Percentiles rank a stretch among this genome's conserved stretches.
Conservation (phyloP, 2,888 invertebrate genomes). For the Suillia variegata region DNA sequence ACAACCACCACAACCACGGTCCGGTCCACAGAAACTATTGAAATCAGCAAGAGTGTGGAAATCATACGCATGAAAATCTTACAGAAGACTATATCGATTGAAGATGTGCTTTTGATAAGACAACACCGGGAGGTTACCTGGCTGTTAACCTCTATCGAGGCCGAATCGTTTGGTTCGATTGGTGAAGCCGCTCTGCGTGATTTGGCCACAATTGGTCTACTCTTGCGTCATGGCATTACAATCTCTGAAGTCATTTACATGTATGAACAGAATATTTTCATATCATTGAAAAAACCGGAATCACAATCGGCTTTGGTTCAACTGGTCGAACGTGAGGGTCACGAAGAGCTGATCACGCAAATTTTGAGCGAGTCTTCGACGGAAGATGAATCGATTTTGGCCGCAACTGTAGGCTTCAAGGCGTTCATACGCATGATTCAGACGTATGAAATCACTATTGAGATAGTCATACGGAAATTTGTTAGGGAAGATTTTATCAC, state of each 20-base stretch:
- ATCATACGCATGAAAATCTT: slow-evolving; percentile 57
- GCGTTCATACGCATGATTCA: slow-evolving; percentile 88
- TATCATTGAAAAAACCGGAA: slow-evolving; percentile 77
- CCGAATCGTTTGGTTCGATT: slow-evolving; percentile 76
- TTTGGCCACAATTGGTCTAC: slow-evolving; percentile 80
- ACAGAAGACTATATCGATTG: slow-evolving; percentile 58
- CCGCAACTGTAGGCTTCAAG: slow-evolving; percentile 81
- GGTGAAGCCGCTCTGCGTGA: slow-evolving; percentile 80
- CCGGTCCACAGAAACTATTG: slow-evolving; percentile 48
- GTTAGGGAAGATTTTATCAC: slow-evolving; percentile 83
- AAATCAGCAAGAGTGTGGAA: slow-evolving; percentile 64
- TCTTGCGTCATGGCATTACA: slow-evolving; percentile 76
- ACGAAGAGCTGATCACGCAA: slow-evolving; percentile 79
- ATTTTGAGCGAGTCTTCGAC: slow-evolving; percentile 81
- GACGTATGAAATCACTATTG: slow-evolving; percentile 77
- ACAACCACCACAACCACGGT: slow-evolving; percentile 44
- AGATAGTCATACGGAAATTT: slow-evolving; percentile 82
- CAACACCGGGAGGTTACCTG: slow-evolving; percentile 77
- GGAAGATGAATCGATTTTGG: slow-evolving; percentile 76
- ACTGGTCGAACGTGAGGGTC: slow-evolving; percentile 82
- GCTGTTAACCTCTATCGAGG: slow-evolving; percentile 74
- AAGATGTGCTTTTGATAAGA: slow-evolving; percentile 66
- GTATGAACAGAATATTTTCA: slow-evolving; percentile 80
- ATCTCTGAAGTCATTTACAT: slow-evolving; percentile 78
- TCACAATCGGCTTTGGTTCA: slow-evolving; percentile 85